Percentiles rank a stretch among this genome's conserved stretches.
phyloP scores from a whole-genome alignment of 1,140 invertebrate genomes.

The Pseudomyrmex gracilis region DNA sequence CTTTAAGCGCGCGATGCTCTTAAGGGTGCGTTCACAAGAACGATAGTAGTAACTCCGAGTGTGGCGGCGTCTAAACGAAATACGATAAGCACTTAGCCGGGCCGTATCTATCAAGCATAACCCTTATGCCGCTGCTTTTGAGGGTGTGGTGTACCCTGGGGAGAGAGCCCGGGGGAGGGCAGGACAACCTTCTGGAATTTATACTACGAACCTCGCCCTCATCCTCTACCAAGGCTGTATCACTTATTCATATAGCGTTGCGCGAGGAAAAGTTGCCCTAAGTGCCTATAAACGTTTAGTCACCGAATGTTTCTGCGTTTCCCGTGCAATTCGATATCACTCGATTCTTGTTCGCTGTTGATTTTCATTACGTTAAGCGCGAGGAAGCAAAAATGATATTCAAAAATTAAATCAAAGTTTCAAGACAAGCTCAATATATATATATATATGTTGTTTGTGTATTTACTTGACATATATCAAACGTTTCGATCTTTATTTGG shows the following conservation, averaged over 20 bases:
- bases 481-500: too few species aligned
- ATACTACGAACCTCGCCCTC: slow-evolving; percentile 79
- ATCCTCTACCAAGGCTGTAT: slow-evolving; percentile 77
- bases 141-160: slow-evolving; percentile 77
- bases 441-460: too few species aligned
- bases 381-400: too few species aligned
- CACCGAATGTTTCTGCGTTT: slow-evolving; percentile 76
- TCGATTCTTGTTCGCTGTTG: slow-evolving; percentile 50
- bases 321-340: slow-evolving; percentile 67
- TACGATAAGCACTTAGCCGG: slow-evolving; percentile 85
- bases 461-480: too few species aligned
- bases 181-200: slow-evolving; percentile 84
- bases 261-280: slow-evolving; percentile 82
- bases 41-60: slow-evolving; percentile 60
- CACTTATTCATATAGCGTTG: slow-evolving; percentile 85
- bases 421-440: too few species aligned
- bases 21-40: slow-evolving; percentile 72
- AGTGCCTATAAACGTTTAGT: slow-evolving; percentile 83
- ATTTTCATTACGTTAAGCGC: too few species aligned
- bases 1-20: slow-evolving; percentile 63
- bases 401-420: too few species aligned
- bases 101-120: slow-evolving; percentile 85
- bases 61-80: slow-evolving; percentile 77
- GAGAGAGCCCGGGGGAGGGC: slow-evolving; percentile 73
- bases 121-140: slow-evolving; percentile 80